Conservation (phyloP, 2,113 vertebrate species). For the Odocoileus virginianus region DNA sequence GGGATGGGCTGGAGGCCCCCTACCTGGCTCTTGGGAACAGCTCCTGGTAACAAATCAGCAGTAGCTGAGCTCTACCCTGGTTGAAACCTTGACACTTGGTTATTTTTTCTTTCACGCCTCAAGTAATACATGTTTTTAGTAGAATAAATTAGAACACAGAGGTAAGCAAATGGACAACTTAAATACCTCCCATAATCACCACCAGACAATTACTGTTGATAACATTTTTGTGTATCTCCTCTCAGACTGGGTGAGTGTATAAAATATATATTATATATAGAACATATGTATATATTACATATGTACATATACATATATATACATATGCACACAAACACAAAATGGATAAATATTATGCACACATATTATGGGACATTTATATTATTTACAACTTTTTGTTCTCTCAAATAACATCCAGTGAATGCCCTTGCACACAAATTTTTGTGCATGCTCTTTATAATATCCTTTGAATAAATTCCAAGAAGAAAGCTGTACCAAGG, state of each 20-base stretch:
- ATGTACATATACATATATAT: neutral
- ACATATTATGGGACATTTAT: neutral
- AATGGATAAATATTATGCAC: neutral
- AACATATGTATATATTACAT: neutral
- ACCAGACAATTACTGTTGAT: neutral
- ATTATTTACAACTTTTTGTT: neutral
- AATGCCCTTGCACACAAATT: neutral
- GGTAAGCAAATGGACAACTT: neutral
- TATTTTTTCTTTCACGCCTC: neutral
- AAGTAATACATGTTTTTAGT: neutral
- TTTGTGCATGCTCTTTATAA: neutral
- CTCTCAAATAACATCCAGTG: neutral
- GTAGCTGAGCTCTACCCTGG: neutral
- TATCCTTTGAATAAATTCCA: neutral
- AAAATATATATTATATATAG: neutral
- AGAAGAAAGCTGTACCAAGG: neutral
- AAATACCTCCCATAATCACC: neutral
- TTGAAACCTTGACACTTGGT: neutral
- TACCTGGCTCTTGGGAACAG: neutral
- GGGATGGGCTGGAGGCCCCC: no score
- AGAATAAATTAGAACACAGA: neutral
- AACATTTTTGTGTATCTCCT: constrained; percentile 2
- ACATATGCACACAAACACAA: neutral
- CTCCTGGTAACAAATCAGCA: neutral
- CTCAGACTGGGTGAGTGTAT: neutral